phyloP scores from a whole-genome alignment of 2,113 vertebrate species.

The Chlorodrepanis virens region DNA sequence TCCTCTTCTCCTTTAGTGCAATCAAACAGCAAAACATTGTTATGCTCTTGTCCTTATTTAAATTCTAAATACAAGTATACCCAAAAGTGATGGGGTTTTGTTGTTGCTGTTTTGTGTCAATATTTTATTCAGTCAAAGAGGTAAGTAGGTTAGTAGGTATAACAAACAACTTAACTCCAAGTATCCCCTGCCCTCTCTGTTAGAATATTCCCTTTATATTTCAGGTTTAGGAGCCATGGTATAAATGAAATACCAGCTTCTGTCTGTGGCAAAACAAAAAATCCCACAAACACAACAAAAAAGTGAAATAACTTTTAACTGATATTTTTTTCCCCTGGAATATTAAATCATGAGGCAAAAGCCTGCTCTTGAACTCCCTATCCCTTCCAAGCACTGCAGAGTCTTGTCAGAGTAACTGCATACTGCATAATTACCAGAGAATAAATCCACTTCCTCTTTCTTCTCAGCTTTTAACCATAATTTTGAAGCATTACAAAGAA shows the following conservation, averaged over 20 bases:
- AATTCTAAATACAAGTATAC: neutral
- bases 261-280: neutral
- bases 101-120: neutral
- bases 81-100: neutral
- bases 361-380: neutral
- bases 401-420: neutral
- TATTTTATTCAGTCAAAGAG: slow-evolving; percentile 35
- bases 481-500: neutral
- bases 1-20: neutral
- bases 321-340: neutral
- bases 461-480: neutral
- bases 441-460: neutral
- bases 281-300: neutral
- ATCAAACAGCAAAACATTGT: neutral
- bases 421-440: neutral
- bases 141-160: slow-evolving; percentile 25
- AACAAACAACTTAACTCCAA: neutral
- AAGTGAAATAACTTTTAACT: neutral
- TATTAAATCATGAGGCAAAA: neutral
- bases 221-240: neutral
- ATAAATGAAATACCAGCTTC: neutral
- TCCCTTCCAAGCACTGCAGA: neutral
- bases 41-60: neutral
- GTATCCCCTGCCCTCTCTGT: neutral
- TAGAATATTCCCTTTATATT: neutral